Conservation (phyloP, 2,888 invertebrate genomes). For the Nasonia oneida region DNA sequence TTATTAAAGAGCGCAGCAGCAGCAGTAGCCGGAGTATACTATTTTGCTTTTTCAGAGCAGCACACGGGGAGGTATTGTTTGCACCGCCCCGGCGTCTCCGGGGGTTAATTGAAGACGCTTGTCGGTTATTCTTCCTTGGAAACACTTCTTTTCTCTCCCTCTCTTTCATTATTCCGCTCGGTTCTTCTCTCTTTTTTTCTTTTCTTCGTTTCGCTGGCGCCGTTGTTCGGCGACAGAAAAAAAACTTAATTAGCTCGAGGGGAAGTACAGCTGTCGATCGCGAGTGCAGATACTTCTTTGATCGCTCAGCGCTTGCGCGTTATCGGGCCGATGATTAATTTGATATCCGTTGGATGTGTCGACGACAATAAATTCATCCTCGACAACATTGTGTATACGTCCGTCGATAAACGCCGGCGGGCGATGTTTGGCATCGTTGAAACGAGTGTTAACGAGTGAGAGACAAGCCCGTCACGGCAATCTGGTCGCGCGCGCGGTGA, state of each 20-base stretch:
- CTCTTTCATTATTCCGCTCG: not conserved
- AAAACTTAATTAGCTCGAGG: conserved; percentile 31
- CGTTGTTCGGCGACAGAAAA: not conserved
- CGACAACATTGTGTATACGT: conserved; percentile 2
- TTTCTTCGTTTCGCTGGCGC: not conserved
- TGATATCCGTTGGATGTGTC: not conserved
- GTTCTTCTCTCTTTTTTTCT: not conserved
- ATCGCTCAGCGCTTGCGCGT: not conserved
- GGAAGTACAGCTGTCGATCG: not conserved
- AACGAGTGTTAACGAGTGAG: conserved; percentile 21
- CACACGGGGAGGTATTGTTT: conserved; percentile 19
- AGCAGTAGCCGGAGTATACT: not conserved
- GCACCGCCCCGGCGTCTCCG: not conserved
- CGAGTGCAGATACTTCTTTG: not conserved
- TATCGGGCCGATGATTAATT: not conserved
- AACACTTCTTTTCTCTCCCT: not conserved
- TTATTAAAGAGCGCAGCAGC: not conserved
- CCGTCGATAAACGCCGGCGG: conserved; percentile 20
- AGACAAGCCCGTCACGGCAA: conserved; percentile 18
- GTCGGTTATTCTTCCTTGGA: conserved; percentile 1
- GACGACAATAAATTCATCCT: not conserved
- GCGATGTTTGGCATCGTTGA: conserved; percentile 15
- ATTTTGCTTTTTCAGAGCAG: conserved; percentile 4
- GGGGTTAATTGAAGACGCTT: conserved; percentile 50
- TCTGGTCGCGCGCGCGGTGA: conserved; percentile 20